Evolutionary conservation across 2,113 vertebrate species (phyloP).

Genomic region (Eudyptes chrysolophus): DNA sequence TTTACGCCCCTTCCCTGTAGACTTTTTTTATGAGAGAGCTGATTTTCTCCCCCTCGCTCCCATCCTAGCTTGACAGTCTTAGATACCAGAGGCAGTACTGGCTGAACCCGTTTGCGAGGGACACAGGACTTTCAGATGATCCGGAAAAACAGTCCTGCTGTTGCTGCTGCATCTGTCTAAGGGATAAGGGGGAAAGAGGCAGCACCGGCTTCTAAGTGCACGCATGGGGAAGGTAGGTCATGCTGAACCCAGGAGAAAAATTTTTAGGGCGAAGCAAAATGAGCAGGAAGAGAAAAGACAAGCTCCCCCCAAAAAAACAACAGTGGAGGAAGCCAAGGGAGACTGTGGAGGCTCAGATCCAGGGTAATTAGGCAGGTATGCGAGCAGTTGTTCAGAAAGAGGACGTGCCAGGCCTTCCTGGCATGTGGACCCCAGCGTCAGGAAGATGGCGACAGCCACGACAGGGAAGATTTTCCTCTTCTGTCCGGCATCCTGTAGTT

Average conservation of each 20-base stretch:
- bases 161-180: not conserved
- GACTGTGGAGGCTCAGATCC: not conserved
- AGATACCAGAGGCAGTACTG: fast-evolving
- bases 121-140: not conserved
- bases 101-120: not conserved
- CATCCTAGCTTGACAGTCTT: not conserved
- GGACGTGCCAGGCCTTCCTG: not conserved
- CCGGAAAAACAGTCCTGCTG: not conserved
- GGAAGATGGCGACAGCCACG: not conserved
- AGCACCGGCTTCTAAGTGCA: fast-evolving
- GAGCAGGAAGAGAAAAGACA: not conserved
- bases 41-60: not conserved
- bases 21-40: too few relatives aligned
- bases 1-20: not conserved
- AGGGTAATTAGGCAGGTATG: not conserved
- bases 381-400: not conserved
- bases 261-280: not conserved
- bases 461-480: not conserved
- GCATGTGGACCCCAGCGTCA: fast-evolving
- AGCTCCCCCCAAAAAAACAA: fast-evolving
- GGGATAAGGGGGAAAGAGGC: not conserved
- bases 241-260: not conserved
- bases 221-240: fast-evolving
- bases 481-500: not conserved
- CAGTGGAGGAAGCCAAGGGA: not conserved